phyloP scores from a whole-genome alignment of 1,140 invertebrate species.

The Hetaerina americana region DNA sequence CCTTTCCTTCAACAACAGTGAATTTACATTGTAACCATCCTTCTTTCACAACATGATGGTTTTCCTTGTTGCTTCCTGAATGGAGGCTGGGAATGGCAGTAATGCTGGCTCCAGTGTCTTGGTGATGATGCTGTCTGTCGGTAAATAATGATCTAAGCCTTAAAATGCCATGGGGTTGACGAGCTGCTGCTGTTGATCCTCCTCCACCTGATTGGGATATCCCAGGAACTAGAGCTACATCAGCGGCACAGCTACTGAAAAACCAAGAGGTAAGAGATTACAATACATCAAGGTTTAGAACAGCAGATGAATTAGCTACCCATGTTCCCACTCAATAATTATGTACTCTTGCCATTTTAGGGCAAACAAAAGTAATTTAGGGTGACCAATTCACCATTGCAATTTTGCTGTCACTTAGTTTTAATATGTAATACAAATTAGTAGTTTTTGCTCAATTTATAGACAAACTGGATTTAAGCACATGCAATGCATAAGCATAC shows the following conservation, averaged over 20 bases:
- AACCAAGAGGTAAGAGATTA: too few relatives aligned
- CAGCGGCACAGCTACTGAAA: not conserved
- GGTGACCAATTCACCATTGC: too few relatives aligned
- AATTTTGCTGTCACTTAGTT: too few relatives aligned
- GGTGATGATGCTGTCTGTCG: not conserved
- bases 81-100: not conserved
- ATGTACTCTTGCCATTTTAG: too few relatives aligned
- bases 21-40: constrained; percentile 68
- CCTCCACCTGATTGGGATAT: not conserved
- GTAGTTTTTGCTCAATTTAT: too few relatives aligned
- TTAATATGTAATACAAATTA: too few relatives aligned
- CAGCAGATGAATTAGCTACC: too few relatives aligned
- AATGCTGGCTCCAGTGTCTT: not conserved
- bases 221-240: not conserved
- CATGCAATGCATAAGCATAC: too few relatives aligned
- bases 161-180: not conserved
- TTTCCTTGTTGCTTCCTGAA: constrained; percentile 10
- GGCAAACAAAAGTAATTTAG: too few relatives aligned
- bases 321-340: too few relatives aligned
- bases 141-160: not conserved
- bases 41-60: constrained; percentile 27
- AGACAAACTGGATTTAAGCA: too few relatives aligned
- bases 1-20: constrained; percentile 66
- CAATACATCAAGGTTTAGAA: too few relatives aligned
- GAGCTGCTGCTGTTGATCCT: not conserved